Base-by-base conservation (phyloP, 2,888 invertebrate genomes). In the Clanis bilineata region DNA sequence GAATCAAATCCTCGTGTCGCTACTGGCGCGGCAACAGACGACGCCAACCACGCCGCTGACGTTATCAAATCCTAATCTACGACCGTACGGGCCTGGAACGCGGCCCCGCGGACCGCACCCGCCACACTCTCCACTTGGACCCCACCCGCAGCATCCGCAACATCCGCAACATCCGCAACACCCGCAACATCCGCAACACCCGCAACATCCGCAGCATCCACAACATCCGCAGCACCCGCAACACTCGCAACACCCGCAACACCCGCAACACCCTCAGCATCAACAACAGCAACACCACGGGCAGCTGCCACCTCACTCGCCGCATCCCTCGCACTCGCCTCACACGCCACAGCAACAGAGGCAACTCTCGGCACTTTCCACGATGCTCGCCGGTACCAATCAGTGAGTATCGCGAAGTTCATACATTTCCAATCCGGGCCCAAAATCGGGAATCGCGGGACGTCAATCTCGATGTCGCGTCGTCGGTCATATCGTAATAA, bases 1-100 rank as follows among this genome's bases (percentile, higher is more conserved):
- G 80, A 97, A 97, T 83, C 95, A 95, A 82, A 97, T 98, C 95
- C 92, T 98, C 69, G 97, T 97, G 41, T 95, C 95, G 45, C 86
- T 98, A 72, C 87, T 98, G 77, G 96, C 96, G 58, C 95, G 96
- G 80, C 95, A 96, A 72, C 95, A 95, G 66, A 93, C 94, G 25
- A 89, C 93, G 68, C 94, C 95, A 44, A 94, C 95, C 25, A 94
- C 95, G 56, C 95, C 95, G 62, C 92, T 95, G 74, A 95, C 95
- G 66, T 93, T 95, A 67, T 95, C 95, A 65, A 95, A 95, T 69
- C 96, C 96, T 44, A 96, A 95, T 83, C 69, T 87, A 72, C 85
- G 90, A 39, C 72, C 77, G 23, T 84, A 81, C 69, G 76, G 77
- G 47, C 76, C 82, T 43, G 68, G 78, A 15, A 66, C 73, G 56